A percentile compares a stretch with the other conserved stretches of the same genome.
phyloP scores from a whole-genome alignment of 2,113 vertebrate species.

The Nerophis lumbriciformis region DNA sequence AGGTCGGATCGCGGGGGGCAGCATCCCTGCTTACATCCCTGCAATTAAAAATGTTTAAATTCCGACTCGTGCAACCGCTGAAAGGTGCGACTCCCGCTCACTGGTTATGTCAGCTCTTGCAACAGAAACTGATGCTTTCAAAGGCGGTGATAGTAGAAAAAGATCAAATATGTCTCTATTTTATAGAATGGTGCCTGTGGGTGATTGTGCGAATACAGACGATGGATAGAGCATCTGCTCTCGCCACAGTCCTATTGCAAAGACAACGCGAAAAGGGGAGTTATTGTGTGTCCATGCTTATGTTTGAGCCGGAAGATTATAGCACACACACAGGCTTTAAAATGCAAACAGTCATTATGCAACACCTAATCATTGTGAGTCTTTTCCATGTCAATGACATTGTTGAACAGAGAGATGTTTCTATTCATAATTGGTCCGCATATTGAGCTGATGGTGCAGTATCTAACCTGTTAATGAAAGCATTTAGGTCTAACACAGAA shows the following conservation, averaged over 20 bases:
- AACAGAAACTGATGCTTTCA: not conserved
- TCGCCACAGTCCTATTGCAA: conserved; percentile 5
- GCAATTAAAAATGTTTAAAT: too few relatives aligned
- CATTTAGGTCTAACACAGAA: not conserved
- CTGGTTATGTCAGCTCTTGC: not conserved
- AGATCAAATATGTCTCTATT: conserved; percentile 18
- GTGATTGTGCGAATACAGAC: conserved; percentile 16
- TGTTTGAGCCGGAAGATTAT: conserved; percentile 10
- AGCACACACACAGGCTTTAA: conserved; percentile 5
- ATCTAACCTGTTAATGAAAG: not conserved
- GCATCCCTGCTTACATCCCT: too few relatives aligned
- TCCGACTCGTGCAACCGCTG: too few relatives aligned
- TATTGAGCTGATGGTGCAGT: too few relatives aligned
- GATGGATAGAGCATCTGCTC: conserved; percentile 5
- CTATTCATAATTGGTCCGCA: too few relatives aligned
- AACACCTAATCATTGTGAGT: too few relatives aligned
- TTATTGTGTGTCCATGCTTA: conserved; percentile 9
- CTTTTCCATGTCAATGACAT: too few relatives aligned
- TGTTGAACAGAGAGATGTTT: too few relatives aligned
- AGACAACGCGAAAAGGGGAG: conserved; percentile 4
- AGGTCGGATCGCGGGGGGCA: too few relatives aligned
- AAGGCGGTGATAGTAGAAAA: conserved; percentile 17
- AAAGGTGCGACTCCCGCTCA: too few relatives aligned
- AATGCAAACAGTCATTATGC: too few relatives aligned
- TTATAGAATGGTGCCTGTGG: conserved; percentile 16